Percentiles rank a stretch among this genome's conserved stretches.
Conservation (phyloP, 2,888 invertebrate species). For the Chymomyza amoena region DNA sequence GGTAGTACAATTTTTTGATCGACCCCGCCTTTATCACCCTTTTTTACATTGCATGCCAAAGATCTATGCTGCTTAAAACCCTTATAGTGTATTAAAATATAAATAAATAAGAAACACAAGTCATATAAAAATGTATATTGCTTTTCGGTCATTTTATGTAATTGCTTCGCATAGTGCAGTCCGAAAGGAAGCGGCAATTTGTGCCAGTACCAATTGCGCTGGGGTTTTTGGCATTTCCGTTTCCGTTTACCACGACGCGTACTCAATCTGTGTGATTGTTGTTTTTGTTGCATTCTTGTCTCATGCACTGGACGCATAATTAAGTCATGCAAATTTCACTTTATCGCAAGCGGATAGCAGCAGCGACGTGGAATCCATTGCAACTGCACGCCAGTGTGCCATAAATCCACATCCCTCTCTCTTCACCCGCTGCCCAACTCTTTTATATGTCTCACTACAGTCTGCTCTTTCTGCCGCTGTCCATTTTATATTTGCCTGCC, state of each 20-base stretch:
- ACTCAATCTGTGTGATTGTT: neutral
- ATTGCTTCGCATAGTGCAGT: neutral
- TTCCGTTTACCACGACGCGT: neutral
- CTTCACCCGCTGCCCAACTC: no score
- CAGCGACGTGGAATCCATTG: neutral
- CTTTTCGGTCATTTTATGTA: constrained; percentile 10
- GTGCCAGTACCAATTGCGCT: neutral
- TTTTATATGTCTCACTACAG: no score
- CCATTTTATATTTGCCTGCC: neutral
- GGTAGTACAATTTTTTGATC: no score
- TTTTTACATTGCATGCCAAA: no score
- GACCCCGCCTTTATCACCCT: no score
- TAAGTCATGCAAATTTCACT: constrained; percentile 28
- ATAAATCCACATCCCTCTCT: neutral
- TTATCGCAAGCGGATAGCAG: constrained; percentile 11
- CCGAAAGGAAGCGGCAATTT: neutral
- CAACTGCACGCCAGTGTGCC: neutral
- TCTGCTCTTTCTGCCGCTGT: neutral
- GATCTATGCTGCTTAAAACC: no score
- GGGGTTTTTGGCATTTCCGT: neutral
- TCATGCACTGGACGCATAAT: constrained; percentile 18
- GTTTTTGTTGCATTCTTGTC: neutral
- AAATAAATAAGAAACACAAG: no score
- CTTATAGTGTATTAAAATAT: no score
- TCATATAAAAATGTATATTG: neutral